Evolutionary conservation across 2,888 invertebrate species (phyloP).

Genomic region (Criorhina ranunculi): DNA sequence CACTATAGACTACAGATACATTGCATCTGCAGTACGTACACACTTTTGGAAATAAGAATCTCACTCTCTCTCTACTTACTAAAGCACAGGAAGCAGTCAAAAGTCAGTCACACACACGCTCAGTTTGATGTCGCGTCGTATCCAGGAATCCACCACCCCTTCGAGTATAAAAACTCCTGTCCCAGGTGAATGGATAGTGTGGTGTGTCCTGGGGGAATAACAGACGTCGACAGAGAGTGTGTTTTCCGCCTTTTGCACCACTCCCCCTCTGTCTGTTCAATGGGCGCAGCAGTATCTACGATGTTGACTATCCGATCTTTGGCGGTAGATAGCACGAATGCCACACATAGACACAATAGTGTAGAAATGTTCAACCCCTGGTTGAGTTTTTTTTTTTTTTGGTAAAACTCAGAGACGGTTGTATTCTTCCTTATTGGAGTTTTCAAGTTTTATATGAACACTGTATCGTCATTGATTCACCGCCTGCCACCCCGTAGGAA

Average conservation of each 20-base stretch:
- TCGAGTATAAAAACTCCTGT: background rate
- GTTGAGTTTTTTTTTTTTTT: slow-evolving; percentile 34
- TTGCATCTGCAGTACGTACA: slow-evolving; percentile 19
- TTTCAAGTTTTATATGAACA: slow-evolving; percentile 24
- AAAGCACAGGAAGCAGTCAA: slow-evolving; percentile 23
- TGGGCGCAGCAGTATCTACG: slow-evolving; percentile 45
- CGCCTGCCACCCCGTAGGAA: slow-evolving; percentile 61
- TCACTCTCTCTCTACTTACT: background rate
- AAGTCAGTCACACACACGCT: slow-evolving; percentile 56
- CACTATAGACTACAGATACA: slow-evolving; percentile 34
- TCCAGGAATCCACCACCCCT: slow-evolving; percentile 9
- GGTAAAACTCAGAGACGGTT: slow-evolving; percentile 34
- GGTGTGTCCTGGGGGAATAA: slow-evolving; percentile 19
- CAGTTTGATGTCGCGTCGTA: slow-evolving; percentile 21
- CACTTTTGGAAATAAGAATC: slow-evolving; percentile 2
- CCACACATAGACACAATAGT: slow-evolving; percentile 55
- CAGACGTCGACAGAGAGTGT: slow-evolving; percentile 20
- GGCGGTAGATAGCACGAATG: slow-evolving; percentile 58
- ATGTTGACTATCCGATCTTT: slow-evolving; percentile 66
- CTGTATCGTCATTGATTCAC: slow-evolving; percentile 34
- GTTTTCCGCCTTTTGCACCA: background rate
- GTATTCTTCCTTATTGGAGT: slow-evolving; percentile 42
- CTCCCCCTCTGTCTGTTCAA: slow-evolving; percentile 18
- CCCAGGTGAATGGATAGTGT: slow-evolving; percentile 28
- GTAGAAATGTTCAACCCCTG: slow-evolving; percentile 39